Evolutionary conservation across 1,140 invertebrate species (phyloP), one percentile per base, ranked within the genome.

Genomic region (Drosophila nigrodunni): DNA sequence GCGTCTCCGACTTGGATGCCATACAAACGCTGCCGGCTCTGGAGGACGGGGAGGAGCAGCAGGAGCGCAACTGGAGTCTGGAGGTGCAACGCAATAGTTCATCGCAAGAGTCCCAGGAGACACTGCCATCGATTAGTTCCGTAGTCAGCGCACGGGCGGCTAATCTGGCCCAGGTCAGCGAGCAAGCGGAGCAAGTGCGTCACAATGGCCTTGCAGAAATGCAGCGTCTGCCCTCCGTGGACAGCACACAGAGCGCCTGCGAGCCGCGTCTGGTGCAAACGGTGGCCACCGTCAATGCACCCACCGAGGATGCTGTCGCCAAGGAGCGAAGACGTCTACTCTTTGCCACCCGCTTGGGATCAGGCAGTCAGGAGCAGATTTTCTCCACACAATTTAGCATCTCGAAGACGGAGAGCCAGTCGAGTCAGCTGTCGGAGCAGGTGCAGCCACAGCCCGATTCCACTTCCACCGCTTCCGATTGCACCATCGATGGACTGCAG

Each of bases 321-420:
- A 92, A 88, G 60, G 92, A 92, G 61, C 92, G 92, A 18, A 75
- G 92, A 3, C 87, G 92, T 41, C 67, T 93, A 50, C 83, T 93
- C 52, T 93, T 93, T 54, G 91, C 92, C 64, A 93, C 93, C 4
- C 92, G 92, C 6, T 59, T 93, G 7, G 93, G 93, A 2, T 92
- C 90, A 2, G 92, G 92, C 49, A 93, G 93, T 54, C 92, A 93
- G 76, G 93, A 93, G 66, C 93, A 93, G 82, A 64, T 93, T 8
- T 93, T 93, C 76, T 90, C 92, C 60, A 92, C 90, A 3, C 93
- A 93, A 76, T 93, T 93, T 52, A 93, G 93, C 71, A 91, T 93
- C 71, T 93, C 93, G 3, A 93, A 93, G 77, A 93, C 93, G 2
- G 93, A 93, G 59, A 93, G 93, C 66, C 91, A 93, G 49, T 93